Base-by-base conservation (phyloP, 2,888 invertebrate species). In the Acanthoscelides obtectus region DNA sequence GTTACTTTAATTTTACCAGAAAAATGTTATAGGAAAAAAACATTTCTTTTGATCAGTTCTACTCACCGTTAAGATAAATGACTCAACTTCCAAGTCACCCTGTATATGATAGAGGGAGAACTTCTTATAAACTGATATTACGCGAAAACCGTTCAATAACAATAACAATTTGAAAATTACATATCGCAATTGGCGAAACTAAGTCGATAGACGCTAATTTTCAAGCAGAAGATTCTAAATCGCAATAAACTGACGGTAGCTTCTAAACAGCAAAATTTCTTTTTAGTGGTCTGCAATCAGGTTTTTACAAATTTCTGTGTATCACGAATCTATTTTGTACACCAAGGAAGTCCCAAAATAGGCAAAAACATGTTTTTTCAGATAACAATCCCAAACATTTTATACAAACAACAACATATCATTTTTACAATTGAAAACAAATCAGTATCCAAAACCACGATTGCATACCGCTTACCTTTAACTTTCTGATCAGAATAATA, bases 151-250 rank as follows among this genome's bases (percentile, higher is more conserved):
- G 81, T 81, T 83, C 82, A 81, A 81, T 82, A 83, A 81, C 78
- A 80, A 82, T 82, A 82, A 82, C 82, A 82, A 81, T 82, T 81
- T 78, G 45, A 45, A 45, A 45, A 45, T 45, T 45, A 45, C 45
- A 12, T 45, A 45, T 45, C 3, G 45, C 45, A 12, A 45, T 45
- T 45, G 6, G 45, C 45, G 17, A 45, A 45, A 45, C 45, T 45
- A 45, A 45, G 6, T 45, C 45, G 45, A 45, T 45, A 45, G 45
- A 45, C 17, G 45, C 45, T 45, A 45, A 45, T n/a, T 12, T 45
- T 45, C 8, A 45, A 45, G 45, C 45, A 12, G 45, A 45, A 45
- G 45, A 12, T 45, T 45, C 1, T 12, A 12, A 45, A 45, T 25
- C 6, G 25, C 25, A 25, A 25, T 5, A 6, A 12, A 45, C 1